A percentile compares a stretch with the other conserved stretches of the same genome.
Conservation (phyloP, 1,140 invertebrate genomes). For the Zaprionus camerounensis region DNA sequence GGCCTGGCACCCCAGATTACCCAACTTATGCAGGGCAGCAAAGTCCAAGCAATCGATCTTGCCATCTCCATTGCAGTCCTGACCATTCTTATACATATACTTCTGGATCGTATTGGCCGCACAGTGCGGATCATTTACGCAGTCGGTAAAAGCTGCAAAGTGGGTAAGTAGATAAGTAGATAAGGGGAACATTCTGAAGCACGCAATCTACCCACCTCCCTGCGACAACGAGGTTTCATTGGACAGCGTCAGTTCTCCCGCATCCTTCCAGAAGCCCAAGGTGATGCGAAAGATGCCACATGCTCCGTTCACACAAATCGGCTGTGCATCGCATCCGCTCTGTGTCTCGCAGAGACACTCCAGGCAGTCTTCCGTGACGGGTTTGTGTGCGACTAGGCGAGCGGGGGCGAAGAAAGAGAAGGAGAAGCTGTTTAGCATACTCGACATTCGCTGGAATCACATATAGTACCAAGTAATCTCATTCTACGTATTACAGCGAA, state of each 20-base stretch:
- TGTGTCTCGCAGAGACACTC: conserved; percentile 91
- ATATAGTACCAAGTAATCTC: conserved; percentile 21
- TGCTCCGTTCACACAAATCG: conserved; percentile 88
- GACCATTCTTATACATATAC: conserved; percentile 90
- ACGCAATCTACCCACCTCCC: conserved; percentile 27
- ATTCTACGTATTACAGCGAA: conserved; percentile 31
- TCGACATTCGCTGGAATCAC: conserved; percentile 19
- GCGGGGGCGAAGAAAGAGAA: neutral
- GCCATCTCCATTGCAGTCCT: conserved; percentile 93
- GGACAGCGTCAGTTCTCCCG: conserved; percentile 89
- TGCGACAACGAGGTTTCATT: conserved; percentile 77
- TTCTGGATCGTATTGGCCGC: conserved; percentile 89
- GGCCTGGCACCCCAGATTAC: conserved; percentile 88
- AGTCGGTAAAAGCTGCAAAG: conserved; percentile 88
- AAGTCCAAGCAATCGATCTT: conserved; percentile 92
- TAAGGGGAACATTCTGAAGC: neutral
- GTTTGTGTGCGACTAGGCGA: conserved; percentile 62
- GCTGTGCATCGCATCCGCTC: conserved; percentile 88
- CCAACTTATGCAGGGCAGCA: conserved; percentile 90
- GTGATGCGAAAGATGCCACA: conserved; percentile 94
- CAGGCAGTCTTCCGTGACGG: conserved; percentile 89
- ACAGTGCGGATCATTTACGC: conserved; percentile 90
- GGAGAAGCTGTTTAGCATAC: conserved; percentile 36
- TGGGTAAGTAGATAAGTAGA: neutral
- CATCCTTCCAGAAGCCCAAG: conserved; percentile 93